Evolutionary conservation across 2,797 vertebrate species (phyloP).

Genomic region (Alca torda): DNA sequence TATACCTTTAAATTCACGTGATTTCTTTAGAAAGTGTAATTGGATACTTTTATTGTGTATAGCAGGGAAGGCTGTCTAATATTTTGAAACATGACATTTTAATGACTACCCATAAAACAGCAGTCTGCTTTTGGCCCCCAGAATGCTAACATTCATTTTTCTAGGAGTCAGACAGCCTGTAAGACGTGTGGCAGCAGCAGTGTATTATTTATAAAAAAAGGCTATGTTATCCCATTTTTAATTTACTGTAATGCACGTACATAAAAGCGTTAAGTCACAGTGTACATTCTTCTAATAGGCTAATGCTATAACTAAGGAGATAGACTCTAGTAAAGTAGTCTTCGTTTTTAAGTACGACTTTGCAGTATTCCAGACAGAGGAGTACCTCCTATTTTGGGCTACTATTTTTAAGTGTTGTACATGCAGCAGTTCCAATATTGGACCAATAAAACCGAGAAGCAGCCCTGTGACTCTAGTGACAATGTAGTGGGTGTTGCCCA

Average conservation of each 20-base stretch:
- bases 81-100: background rate
- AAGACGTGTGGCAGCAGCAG: fast-evolving
- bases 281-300: background rate
- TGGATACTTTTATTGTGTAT: background rate
- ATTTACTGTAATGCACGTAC: background rate
- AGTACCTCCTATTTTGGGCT: background rate
- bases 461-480: background rate
- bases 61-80: background rate
- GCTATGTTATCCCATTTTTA: background rate
- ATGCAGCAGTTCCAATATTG: background rate
- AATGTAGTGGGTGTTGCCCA: background rate
- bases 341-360: background rate
- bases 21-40: background rate
- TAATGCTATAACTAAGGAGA: background rate
- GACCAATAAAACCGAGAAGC: background rate
- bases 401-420: background rate
- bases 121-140: background rate
- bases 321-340: background rate
- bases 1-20: background rate
- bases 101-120: background rate
- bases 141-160: background rate
- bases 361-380: background rate
- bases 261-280: background rate
- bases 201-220: background rate
- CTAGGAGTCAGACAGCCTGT: background rate